These are phyloP conservation scores for Dryomyza anilis DNA, from an alignment of 2,888 invertebrate species.

Conservation along the genomic window DNA sequence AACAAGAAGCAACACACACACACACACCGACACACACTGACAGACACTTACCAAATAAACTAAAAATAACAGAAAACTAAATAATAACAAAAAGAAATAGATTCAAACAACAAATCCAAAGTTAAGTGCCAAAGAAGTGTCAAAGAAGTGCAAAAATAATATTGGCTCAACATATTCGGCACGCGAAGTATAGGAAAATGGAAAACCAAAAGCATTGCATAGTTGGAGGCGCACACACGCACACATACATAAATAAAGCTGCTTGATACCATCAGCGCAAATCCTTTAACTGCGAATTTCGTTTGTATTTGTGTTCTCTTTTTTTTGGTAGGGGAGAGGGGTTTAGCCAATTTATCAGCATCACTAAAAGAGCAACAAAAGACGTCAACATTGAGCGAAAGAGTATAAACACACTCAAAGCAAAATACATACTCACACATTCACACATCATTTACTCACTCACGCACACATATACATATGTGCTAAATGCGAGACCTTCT, in stretches of 20 bases:
- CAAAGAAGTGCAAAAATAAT: slow-evolving; percentile 12
- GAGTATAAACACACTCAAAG: too few relatives aligned
- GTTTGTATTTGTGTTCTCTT: background rate
- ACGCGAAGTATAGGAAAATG: background rate
- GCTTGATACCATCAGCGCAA: slow-evolving; percentile 1
- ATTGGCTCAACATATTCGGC: slow-evolving; percentile 12
- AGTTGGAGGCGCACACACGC: background rate
- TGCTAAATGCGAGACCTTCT: too few relatives aligned
- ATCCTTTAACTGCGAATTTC: slow-evolving; percentile 6
- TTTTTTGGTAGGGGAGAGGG: background rate
- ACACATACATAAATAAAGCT: too few relatives aligned
- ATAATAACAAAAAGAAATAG: background rate
- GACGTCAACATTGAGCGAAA: too few relatives aligned
- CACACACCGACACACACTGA: background rate
- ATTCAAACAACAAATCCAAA: background rate
- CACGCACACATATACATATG: too few relatives aligned
- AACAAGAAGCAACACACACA: background rate
- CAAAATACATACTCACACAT: too few relatives aligned
- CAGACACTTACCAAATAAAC: too few relatives aligned
- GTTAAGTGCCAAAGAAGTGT: background rate
- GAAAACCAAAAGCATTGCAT: slow-evolving; percentile 12
- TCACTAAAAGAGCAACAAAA: too few relatives aligned
- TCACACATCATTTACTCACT: too few relatives aligned
- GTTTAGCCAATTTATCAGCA: too few relatives aligned
- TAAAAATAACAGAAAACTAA: background rate